Percentiles rank a stretch among this genome's conserved stretches.
These are phyloP conservation scores for Phalacrocorax pelagicus DNA, from an alignment of 2,113 vertebrate genomes.

Conservation along the genomic window DNA sequence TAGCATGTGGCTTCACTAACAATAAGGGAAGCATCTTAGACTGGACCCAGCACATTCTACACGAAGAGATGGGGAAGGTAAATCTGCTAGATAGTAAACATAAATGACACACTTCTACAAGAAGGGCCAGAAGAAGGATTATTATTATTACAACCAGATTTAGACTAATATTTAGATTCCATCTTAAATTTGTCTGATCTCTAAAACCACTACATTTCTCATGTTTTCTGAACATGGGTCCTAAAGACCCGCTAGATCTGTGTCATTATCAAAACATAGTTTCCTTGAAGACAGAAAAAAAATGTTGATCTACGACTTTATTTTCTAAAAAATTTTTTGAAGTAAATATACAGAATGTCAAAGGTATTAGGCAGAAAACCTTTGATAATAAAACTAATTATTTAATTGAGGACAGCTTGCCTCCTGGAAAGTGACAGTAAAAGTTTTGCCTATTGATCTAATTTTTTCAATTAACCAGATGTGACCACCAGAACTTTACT, in stretches of 20 bases:
- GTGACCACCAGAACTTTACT: neutral
- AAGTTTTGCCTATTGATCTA: neutral
- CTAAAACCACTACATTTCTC: neutral
- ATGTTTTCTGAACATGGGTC: neutral
- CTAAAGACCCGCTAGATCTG: neutral
- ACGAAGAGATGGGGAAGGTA: neutral
- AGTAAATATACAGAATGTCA: neutral
- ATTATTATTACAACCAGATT: neutral
- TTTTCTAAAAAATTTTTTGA: neutral
- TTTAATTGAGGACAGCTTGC: neutral
- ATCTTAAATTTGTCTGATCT: neutral
- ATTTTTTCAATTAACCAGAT: neutral
- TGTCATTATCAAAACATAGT: neutral
- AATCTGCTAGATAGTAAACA: neutral
- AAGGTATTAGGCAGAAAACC: neutral
- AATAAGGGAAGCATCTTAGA: neutral
- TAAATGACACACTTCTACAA: neutral
- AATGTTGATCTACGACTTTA: neutral
- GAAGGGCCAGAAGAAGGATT: accelerated
- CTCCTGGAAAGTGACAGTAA: neutral
- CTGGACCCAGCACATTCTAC: neutral
- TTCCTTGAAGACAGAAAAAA: neutral
- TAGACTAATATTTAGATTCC: neutral
- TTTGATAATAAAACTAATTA: neutral
- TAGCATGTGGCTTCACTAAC: neutral